These are phyloP conservation scores for Galendromus occidentalis DNA, from an alignment of 1,140 invertebrate genomes.

Conservation along the genomic window DNA sequence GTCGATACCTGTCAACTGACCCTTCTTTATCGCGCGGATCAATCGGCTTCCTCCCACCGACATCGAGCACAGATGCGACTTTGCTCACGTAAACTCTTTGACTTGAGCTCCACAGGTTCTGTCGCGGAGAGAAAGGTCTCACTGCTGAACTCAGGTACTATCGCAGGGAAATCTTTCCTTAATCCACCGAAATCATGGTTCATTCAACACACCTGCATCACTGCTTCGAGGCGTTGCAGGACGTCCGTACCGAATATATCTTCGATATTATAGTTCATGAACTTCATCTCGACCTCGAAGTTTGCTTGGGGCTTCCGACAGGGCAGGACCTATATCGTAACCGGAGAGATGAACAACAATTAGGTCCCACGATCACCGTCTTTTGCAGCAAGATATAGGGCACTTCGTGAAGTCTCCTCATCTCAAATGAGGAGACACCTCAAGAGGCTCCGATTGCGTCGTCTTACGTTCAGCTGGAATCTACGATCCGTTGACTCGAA, in stretches of 20 bases:
- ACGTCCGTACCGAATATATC: conserved; percentile 47
- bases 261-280: conserved; percentile 65
- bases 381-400: too few relatives aligned
- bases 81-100: conserved; percentile 56
- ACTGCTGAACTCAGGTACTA: neutral
- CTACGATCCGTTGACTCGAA: neutral
- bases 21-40: conserved; percentile 63
- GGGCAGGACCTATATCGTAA: too few relatives aligned
- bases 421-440: too few relatives aligned
- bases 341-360: too few relatives aligned
- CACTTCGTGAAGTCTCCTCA: too few relatives aligned
- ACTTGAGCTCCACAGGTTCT: conserved; percentile 35
- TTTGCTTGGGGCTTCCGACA: neutral
- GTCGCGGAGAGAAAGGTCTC: neutral
- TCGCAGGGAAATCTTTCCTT: neutral
- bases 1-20: conserved; percentile 32
- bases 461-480: neutral
- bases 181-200: too few relatives aligned
- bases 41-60: conserved; percentile 56
- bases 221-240: conserved; percentile 46
- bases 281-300: conserved; percentile 61
- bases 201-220: conserved; percentile 37
- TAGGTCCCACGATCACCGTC: too few relatives aligned
- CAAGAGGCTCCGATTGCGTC: too few relatives aligned
- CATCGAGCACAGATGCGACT: conserved; percentile 53